phyloP scores from a whole-genome alignment of 1,140 invertebrate species.

The Amphibalanus amphitrite region DNA sequence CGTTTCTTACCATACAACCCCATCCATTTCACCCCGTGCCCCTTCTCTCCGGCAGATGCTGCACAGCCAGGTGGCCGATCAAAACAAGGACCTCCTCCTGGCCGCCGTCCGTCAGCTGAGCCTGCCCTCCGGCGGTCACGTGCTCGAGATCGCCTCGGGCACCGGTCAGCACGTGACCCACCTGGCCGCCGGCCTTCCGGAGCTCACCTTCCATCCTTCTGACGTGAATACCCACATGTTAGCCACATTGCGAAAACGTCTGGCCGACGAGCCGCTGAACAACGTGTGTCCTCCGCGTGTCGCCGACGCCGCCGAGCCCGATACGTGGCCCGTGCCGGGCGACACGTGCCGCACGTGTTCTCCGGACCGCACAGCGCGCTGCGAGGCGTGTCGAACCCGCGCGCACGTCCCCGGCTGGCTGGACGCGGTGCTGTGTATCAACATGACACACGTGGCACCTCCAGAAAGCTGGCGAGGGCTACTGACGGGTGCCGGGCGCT shows the following conservation, averaged over 20 bases:
- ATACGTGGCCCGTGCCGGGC: background rate
- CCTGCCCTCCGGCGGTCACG: background rate
- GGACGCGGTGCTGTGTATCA: background rate
- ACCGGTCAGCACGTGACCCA: background rate
- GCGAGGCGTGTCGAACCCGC: background rate
- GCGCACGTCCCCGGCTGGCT: background rate
- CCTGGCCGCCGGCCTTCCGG: background rate
- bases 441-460: background rate
- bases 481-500: background rate
- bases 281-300: background rate
- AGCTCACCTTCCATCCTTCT: background rate
- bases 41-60: background rate
- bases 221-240: background rate
- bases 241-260: background rate
- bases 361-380: background rate
- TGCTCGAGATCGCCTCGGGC: constrained; percentile 1
- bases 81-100: background rate
- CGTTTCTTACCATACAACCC: too few relatives aligned
- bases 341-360: background rate
- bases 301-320: background rate
- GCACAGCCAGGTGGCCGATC: background rate
- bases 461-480: background rate
- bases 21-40: background rate
- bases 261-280: background rate
- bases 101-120: background rate